phyloP scores from a whole-genome alignment of 2,888 invertebrate species.

The Drosophila borborema region DNA sequence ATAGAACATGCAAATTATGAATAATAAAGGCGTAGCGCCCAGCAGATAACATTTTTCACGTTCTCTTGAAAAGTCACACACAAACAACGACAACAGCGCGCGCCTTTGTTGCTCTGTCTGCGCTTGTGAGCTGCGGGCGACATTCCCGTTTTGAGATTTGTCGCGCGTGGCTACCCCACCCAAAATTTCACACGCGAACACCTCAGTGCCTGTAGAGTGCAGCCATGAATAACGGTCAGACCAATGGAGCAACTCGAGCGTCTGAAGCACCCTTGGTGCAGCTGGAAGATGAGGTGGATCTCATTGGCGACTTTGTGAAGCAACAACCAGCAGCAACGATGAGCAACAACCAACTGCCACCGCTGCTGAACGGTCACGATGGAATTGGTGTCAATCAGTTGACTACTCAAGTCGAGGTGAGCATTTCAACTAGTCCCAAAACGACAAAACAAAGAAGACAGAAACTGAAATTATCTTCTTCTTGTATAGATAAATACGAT shows the following conservation, averaged over 20 bases:
- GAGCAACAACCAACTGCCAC: constrained; percentile 37
- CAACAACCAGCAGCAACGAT: constrained; percentile 54
- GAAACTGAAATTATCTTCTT: neutral
- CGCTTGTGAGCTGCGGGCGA: constrained; percentile 27
- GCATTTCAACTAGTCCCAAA: constrained; percentile 4
- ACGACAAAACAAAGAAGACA: neutral
- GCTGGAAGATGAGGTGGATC: constrained; percentile 86
- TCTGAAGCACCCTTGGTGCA: constrained; percentile 88
- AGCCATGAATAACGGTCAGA: constrained; percentile 46
- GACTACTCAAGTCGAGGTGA: constrained; percentile 77
- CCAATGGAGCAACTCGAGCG: constrained; percentile 85
- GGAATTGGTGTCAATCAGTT: constrained; percentile 48
- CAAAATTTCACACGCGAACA: constrained; percentile 27
- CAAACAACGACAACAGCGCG: constrained; percentile 43
- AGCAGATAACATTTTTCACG: constrained; percentile 63
- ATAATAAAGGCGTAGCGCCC: constrained; percentile 39
- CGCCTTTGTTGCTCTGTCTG: constrained; percentile 60
- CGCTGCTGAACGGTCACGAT: constrained; percentile 58
- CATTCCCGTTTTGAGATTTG: constrained; percentile 28
- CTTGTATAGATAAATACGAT: constrained; percentile 77
- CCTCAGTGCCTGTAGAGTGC: constrained; percentile 18
- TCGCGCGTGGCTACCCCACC: constrained; percentile 41
- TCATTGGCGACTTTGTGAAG: constrained; percentile 81
- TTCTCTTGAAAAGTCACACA: constrained; percentile 52
- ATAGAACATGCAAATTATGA: constrained; percentile 61